Evolutionary conservation across 2,888 invertebrate genomes (phyloP).

Genomic region (Phytoseiulus persimilis): DNA sequence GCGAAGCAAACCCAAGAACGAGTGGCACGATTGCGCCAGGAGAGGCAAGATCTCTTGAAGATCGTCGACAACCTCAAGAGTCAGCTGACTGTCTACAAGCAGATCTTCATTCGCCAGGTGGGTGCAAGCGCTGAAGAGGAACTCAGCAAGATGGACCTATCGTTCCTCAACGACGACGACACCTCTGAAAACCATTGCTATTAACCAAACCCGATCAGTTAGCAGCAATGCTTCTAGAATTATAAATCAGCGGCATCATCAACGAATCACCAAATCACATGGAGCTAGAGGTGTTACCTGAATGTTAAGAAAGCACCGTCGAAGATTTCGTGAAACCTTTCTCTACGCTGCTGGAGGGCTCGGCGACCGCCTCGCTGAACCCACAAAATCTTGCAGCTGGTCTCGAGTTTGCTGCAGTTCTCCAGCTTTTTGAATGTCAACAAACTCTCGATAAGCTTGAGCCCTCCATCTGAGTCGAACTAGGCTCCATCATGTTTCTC

Average conservation of each 20-base stretch:
- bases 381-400: too few relatives aligned
- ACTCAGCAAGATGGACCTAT: conserved; percentile 49
- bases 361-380: too few relatives aligned
- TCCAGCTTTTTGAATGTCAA: too few relatives aligned
- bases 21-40: conserved; percentile 65
- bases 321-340: neutral
- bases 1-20: conserved; percentile 68
- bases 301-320: neutral
- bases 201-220: neutral
- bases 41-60: conserved; percentile 69
- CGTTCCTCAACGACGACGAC: conserved; percentile 42
- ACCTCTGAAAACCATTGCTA: conserved; percentile 16
- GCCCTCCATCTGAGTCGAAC: too few relatives aligned
- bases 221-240: neutral
- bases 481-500: too few relatives aligned
- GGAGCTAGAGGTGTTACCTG: neutral
- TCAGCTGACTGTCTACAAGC: conserved; percentile 69
- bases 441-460: too few relatives aligned
- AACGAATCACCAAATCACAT: neutral
- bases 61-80: conserved; percentile 72
- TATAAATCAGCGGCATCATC: neutral
- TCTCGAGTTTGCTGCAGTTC: too few relatives aligned
- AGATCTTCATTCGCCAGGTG: conserved; percentile 70
- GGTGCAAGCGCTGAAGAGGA: conserved; percentile 54
- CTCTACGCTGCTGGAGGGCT: neutral